phyloP scores from a whole-genome alignment of 2,888 invertebrate species.

The Clostera curtula region DNA sequence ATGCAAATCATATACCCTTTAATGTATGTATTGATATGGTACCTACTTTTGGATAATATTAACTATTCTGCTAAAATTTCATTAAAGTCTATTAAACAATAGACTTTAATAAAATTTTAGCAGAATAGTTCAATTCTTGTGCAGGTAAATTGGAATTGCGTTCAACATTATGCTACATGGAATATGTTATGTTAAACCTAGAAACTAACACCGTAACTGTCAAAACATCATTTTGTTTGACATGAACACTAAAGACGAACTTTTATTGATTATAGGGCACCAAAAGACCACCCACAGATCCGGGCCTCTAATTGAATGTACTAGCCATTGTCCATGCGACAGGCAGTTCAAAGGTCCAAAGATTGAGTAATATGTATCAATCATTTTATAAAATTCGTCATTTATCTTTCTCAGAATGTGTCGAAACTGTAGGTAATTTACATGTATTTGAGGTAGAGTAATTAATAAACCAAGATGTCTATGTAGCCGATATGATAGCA shows the following conservation, averaged over 20 bases:
- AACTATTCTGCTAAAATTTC: too few species aligned
- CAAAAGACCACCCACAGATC: slow-evolving; percentile 48
- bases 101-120: too few species aligned
- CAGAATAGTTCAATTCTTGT: too few species aligned
- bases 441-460: background rate
- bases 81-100: too few species aligned
- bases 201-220: slow-evolving; percentile 22
- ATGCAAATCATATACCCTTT: too few species aligned
- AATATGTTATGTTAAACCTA: slow-evolving; percentile 21
- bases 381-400: slow-evolving; percentile 37
- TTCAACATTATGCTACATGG: slow-evolving; percentile 3
- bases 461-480: background rate
- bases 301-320: slow-evolving; percentile 45
- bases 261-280: slow-evolving; percentile 49
- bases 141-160: too few species aligned
- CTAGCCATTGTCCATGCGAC: slow-evolving; percentile 40
- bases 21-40: too few species aligned
- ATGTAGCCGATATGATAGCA: too few species aligned
- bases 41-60: too few species aligned
- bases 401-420: slow-evolving; percentile 16
- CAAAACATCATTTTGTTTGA: slow-evolving; percentile 39
- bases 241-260: slow-evolving; percentile 32
- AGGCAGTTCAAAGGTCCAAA: slow-evolving; percentile 49
- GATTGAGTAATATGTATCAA: slow-evolving; percentile 54
- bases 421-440: slow-evolving; percentile 12